These are phyloP conservation scores for Phoenicopterus ruber DNA, from an alignment of 2,113 vertebrate species.

Conservation along the genomic window DNA sequence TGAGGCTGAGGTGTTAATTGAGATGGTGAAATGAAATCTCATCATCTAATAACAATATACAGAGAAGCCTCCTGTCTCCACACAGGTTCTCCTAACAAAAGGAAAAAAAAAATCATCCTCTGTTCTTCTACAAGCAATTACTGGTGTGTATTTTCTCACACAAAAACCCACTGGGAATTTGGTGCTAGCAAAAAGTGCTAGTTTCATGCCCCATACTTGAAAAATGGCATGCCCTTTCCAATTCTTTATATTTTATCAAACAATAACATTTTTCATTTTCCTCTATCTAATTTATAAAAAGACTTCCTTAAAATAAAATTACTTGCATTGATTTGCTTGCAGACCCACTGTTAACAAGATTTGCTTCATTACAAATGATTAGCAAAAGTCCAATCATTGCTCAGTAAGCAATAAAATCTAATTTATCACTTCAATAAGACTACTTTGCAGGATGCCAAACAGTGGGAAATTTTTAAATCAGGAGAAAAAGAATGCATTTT, in stretches of 20 bases:
- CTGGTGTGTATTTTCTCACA: background rate
- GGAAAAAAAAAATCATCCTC: background rate
- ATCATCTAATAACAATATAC: background rate
- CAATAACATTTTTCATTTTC: background rate
- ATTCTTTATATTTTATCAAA: background rate
- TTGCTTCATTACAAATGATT: slow-evolving; percentile 32
- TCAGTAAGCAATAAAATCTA: slow-evolving; percentile 37
- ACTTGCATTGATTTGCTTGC: background rate
- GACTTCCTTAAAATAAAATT: background rate
- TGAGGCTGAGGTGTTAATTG: background rate
- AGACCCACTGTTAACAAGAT: slow-evolving; percentile 13
- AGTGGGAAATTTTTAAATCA: slow-evolving; percentile 1
- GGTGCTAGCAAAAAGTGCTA: background rate
- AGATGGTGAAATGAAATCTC: background rate
- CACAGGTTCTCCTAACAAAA: background rate
- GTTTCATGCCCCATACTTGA: background rate
- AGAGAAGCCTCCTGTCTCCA: background rate
- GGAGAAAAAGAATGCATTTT: background rate
- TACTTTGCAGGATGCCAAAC: background rate
- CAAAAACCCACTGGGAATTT: background rate
- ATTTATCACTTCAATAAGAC: slow-evolving; percentile 50
- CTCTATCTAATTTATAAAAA: background rate
- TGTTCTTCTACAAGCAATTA: background rate
- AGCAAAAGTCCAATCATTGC: background rate
- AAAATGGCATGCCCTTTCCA: background rate